Evolutionary conservation across 2,888 invertebrate genomes (phyloP).

Genomic region (Campopleginae sp.): DNA sequence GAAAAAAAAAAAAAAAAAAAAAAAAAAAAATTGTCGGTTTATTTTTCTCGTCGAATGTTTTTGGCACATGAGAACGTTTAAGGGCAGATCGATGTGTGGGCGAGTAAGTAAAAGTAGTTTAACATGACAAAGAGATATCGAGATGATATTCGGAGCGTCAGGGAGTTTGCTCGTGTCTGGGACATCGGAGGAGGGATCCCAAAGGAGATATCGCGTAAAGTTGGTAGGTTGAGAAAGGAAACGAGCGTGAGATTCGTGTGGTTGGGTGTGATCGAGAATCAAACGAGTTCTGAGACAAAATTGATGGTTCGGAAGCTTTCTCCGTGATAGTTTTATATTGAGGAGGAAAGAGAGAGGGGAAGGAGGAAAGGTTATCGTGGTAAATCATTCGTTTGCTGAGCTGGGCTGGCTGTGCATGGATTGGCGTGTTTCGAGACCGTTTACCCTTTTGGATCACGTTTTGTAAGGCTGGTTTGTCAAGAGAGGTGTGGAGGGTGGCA

Average conservation of each 20-base stretch:
- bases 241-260: conserved; percentile 18
- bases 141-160: conserved; percentile 49
- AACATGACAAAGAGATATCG: conserved; percentile 47
- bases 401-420: conserved; percentile 32
- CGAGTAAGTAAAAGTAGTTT: conserved; percentile 35
- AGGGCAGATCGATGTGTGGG: conserved; percentile 1
- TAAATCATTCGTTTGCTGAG: conserved; percentile 54
- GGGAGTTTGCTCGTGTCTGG: conserved; percentile 38
- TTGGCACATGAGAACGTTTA: conserved; percentile 6
- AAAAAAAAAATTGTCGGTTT: background rate
- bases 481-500: conserved; percentile 2
- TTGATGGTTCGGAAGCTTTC: conserved; percentile 26
- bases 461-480: conserved; percentile 25
- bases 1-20: background rate
- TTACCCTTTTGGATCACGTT: conserved; percentile 63
- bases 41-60: conserved; percentile 1
- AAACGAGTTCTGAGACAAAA: conserved; percentile 34
- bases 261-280: conserved; percentile 50
- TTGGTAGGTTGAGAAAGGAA: conserved; percentile 8
- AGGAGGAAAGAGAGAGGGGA: conserved; percentile 22
- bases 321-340: background rate
- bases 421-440: conserved; percentile 75
- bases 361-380: conserved; percentile 59
- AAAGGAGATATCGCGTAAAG: conserved; percentile 26
- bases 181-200: conserved; percentile 43